A percentile compares a stretch with the other conserved stretches of the same genome.
These are phyloP conservation scores for Eudemis profundana DNA, from an alignment of 2,888 invertebrate species.

Conservation along the genomic window DNA sequence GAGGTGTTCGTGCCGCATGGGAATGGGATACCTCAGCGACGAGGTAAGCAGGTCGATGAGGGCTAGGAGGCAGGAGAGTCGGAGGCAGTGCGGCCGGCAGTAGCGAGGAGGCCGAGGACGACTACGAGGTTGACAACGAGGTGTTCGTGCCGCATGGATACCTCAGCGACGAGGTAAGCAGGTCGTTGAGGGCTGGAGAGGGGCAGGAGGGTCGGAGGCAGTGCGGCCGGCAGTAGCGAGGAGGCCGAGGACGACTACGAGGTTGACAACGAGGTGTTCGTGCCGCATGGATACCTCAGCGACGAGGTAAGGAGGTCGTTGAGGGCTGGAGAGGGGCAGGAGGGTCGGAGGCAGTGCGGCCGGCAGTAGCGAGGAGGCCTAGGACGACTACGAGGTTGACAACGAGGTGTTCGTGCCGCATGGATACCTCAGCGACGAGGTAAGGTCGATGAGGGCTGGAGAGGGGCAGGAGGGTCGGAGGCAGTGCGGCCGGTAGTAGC, in stretches of 20 bases:
- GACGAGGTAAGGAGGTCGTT: constrained; percentile 65
- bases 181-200: constrained; percentile 98
- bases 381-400: constrained; percentile 95
- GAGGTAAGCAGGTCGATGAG: constrained; percentile 93
- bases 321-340: neutral
- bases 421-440: constrained; percentile 95
- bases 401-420: constrained; percentile 99
- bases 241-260: neutral
- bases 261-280: neutral
- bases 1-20: constrained; percentile 97
- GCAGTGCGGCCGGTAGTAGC: constrained; percentile 93
- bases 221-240: constrained; percentile 90
- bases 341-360: constrained; percentile 74
- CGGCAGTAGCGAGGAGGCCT: constrained; percentile 93
- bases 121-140: constrained; percentile 93
- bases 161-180: constrained; percentile 90
- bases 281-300: neutral
- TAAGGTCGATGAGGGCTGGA: constrained; percentile 83
- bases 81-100: constrained; percentile 59
- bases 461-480: constrained; percentile 75
- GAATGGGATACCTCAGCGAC: constrained; percentile 69
- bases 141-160: constrained; percentile 95
- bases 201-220: constrained; percentile 97
- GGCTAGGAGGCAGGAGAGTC: constrained; percentile 92
- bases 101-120: constrained; percentile 66